These are phyloP conservation scores for Rhynchopsitta pachyrhyncha DNA, from an alignment of 2,113 vertebrate genomes.

Conservation along the genomic window DNA sequence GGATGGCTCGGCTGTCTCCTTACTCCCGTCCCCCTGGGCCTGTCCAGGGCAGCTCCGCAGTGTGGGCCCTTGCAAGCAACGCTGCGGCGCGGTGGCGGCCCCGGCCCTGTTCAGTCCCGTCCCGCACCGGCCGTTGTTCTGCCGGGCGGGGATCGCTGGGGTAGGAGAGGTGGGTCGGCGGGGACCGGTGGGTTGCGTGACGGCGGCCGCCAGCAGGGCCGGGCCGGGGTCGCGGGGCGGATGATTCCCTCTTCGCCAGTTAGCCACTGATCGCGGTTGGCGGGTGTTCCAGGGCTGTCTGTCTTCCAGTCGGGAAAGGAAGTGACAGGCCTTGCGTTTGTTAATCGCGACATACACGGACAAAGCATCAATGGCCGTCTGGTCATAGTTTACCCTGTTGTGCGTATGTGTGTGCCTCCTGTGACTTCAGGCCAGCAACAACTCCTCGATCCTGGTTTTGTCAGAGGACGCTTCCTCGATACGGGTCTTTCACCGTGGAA, in stretches of 20 bases:
- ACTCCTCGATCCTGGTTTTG: background rate
- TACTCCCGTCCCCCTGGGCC: no score
- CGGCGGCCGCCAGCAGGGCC: background rate
- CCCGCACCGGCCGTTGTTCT: background rate
- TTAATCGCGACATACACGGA: background rate
- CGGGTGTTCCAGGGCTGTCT: background rate
- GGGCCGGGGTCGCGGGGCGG: no score
- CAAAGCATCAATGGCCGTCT: background rate
- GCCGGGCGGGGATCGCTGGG: no score
- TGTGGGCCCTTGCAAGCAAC: background rate
- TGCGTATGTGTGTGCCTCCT: background rate
- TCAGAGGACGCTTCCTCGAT: background rate
- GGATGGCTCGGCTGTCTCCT: background rate
- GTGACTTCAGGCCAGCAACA: background rate
- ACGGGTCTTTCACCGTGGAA: rapidly evolving
- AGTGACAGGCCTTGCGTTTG: background rate
- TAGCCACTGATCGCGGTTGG: no score
- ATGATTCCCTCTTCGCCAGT: rapidly evolving
- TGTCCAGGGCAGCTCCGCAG: no score
- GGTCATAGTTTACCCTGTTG: background rate
- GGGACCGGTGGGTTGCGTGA: background rate
- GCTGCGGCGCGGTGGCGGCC: background rate
- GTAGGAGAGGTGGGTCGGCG: background rate
- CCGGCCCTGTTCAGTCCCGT: no score
- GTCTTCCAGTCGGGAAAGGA: background rate